Conservation (phyloP, 92 coral and sea anemone species). For the Nematostella vectensis region DNA sequence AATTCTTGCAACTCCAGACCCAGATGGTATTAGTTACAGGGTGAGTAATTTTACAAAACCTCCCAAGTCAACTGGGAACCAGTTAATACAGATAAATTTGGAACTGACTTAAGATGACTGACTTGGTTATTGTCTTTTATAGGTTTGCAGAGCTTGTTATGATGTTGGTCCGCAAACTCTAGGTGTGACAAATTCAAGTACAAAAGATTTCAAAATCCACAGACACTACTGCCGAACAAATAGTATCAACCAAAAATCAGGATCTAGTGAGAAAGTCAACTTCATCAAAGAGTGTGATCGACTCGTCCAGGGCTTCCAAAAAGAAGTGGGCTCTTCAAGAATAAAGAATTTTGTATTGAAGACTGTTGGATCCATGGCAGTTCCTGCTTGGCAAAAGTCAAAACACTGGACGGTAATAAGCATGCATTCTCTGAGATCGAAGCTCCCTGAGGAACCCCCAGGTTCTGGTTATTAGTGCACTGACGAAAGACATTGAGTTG, state of each 20-base stretch:
- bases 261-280: conserved; percentile 3
- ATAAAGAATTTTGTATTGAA: conserved; percentile 56
- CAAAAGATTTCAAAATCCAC: conserved; percentile 12
- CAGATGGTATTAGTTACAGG: conserved; percentile 76
- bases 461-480: too few relatives aligned
- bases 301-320: conserved; percentile 64
- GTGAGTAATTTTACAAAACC: conserved; percentile 22
- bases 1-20: conserved; percentile 69
- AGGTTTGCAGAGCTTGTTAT: conserved; percentile 89
- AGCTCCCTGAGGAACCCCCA: too few relatives aligned
- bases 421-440: too few relatives aligned
- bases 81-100: neutral
- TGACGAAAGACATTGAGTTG: too few relatives aligned
- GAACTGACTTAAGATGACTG: neutral
- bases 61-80: neutral
- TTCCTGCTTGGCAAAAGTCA: conserved; percentile 95
- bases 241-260: conserved; percentile 1
- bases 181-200: too few relatives aligned
- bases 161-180: conserved; percentile 84
- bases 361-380: conserved; percentile 59
- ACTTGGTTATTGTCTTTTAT: neutral
- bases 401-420: conserved; percentile 65
- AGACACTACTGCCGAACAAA: conserved; percentile 10
- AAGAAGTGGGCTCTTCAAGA: conserved; percentile 49
- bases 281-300: conserved; percentile 51